Evolutionary conservation across 2,797 vertebrate genomes (phyloP).

Genomic region (Tympanoctomys barrerae): DNA sequence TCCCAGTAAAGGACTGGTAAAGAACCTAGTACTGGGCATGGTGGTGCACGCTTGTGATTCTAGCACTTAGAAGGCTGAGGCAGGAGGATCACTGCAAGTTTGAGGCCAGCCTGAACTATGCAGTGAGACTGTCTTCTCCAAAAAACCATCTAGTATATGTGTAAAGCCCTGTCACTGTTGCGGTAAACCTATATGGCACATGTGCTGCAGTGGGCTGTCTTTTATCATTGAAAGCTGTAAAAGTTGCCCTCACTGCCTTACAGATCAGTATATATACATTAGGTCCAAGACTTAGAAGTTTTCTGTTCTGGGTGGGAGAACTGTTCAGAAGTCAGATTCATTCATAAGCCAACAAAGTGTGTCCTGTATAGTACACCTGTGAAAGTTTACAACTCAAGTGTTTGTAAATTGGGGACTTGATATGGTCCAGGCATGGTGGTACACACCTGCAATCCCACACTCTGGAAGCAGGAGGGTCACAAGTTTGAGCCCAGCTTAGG

Average conservation of each 20-base stretch:
- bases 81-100: background rate
- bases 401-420: background rate
- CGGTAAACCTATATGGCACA: background rate
- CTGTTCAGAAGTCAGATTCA: background rate
- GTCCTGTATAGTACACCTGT: background rate
- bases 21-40: background rate
- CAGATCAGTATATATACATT: background rate
- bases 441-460: background rate
- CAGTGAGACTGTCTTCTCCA: background rate
- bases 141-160: background rate
- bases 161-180: background rate
- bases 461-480: background rate
- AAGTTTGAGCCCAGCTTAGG: background rate
- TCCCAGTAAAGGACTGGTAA: background rate
- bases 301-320: background rate
- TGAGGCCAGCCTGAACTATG: background rate
- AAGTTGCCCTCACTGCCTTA: background rate
- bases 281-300: background rate
- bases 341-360: background rate
- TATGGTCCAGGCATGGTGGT: background rate
- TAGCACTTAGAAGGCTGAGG: background rate
- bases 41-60: background rate
- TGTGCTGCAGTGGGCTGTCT: background rate
- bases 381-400: background rate
- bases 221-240: background rate